Conservation (phyloP, 2,113 vertebrate species). For the Aramus guarauna region DNA sequence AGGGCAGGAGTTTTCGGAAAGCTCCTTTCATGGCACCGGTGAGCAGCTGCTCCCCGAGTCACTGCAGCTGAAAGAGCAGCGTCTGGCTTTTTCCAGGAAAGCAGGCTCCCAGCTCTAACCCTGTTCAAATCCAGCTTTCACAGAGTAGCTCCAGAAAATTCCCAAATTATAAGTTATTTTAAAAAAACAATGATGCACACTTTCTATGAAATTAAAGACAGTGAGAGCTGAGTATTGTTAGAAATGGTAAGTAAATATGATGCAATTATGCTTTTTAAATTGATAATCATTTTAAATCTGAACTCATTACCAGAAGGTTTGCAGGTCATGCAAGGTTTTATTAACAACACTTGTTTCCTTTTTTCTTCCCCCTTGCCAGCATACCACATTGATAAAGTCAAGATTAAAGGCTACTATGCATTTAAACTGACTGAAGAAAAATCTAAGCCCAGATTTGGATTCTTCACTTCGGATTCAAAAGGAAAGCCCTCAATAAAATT, state of each 20-base stretch:
- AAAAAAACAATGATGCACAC: not conserved
- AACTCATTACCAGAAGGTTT: not conserved
- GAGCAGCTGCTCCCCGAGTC: not conserved
- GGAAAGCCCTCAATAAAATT: constrained; percentile 82
- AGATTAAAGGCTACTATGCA: constrained; percentile 88
- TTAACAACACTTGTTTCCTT: not conserved
- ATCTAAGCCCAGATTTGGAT: constrained; percentile 81
- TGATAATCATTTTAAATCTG: not conserved
- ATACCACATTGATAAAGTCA: constrained; percentile 82
- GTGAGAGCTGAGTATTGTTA: not conserved
- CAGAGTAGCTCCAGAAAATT: not conserved
- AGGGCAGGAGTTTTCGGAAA: not conserved
- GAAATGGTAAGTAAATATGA: not conserved
- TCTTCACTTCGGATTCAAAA: constrained; percentile 85
- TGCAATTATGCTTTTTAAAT: not conserved
- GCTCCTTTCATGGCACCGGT: not conserved
- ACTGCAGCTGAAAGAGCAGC: not conserved
- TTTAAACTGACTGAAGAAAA: constrained; percentile 89
- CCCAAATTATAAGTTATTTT: not conserved
- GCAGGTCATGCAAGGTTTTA: not conserved
- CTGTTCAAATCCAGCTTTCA: not conserved
- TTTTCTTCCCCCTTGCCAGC: constrained; percentile 69
- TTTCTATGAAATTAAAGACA: not conserved
- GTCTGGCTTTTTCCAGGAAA: not conserved
- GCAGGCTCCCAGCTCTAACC: not conserved